Evolutionary conservation across 37 sponge, comb jelly and placozoan genomes (phyloP), one percentile per base, ranked within the genome.

Genomic region (Ianthella basta): DNA sequence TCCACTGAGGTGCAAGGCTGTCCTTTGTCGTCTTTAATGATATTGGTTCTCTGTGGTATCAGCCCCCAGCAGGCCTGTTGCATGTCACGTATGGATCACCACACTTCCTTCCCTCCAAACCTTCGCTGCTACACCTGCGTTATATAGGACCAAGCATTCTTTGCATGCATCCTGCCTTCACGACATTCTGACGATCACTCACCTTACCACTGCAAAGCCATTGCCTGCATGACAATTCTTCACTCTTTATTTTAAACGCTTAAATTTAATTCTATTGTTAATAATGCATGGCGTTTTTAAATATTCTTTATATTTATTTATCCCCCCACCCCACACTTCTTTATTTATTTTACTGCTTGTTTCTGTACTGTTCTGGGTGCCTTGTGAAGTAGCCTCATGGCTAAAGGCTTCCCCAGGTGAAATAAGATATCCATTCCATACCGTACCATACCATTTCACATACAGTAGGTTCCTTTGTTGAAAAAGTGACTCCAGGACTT

Each of bases 71-170:
- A n/a, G n/a, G n/a, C n/a, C n/a, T n/a, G n/a, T 44, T 82, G 69
- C 68, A 82, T 34, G 36, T 64, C 83, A 18, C 83, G 12, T 8
- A 82, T 65, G 36, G 61, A 56, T 24, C 37, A 1, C 81, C 81
- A 57, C 50, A 66, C 83, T 8, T 36, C 50, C 54, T 64, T 64
- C 54, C 83, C 68, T 24, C 83, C 83, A 64, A 82, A 82, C 4
- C 55, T 6, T 0, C 15, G 23, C 23, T 18, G 69, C 69, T 54
- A 66, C 83, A 3, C 65, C 54, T 39, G 83, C 83, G 25, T 66
- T 63, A 21, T 21, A 50, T 41, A 3, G 69, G 65, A 82, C 68
- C 83, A 82, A 6, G 24, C 59, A 55, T 80, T 57, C n/a, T n/a
- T n/a, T n/a, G n/a, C n/a, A n/a, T n/a, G n/a, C n/a, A n/a, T 57